phyloP scores from a whole-genome alignment of 2,113 vertebrate species.

The Python bivittatus region DNA sequence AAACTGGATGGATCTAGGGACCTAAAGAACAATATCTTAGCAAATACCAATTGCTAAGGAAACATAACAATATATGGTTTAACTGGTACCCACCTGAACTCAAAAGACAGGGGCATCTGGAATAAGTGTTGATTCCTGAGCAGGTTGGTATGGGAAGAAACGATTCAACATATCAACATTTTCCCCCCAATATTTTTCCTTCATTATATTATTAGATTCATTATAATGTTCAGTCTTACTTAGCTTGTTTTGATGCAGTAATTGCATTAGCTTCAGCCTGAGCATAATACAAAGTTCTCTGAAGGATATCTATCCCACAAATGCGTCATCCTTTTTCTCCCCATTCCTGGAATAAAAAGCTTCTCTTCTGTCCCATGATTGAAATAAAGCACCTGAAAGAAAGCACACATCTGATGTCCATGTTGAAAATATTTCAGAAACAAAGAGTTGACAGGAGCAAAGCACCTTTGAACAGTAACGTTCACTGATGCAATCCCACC shows the following conservation, averaged over 20 bases:
- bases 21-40: background rate
- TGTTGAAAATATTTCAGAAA: constrained; percentile 31
- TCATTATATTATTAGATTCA: background rate
- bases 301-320: background rate
- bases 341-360: background rate
- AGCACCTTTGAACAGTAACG: background rate
- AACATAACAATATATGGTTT: background rate
- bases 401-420: constrained; percentile 16
- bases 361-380: constrained; percentile 17
- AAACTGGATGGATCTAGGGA: background rate
- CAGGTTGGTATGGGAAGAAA: background rate
- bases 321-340: background rate
- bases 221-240: background rate
- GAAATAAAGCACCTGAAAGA: constrained; percentile 12
- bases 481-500: constrained; percentile 20
- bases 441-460: constrained; percentile 19
- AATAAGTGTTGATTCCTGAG: background rate
- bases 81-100: background rate
- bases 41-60: background rate
- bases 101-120: background rate
- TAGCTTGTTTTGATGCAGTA: background rate
- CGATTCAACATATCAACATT: background rate
- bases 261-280: background rate
- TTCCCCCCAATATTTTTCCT: background rate
- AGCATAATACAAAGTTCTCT: background rate